Conservation (phyloP, 2,113 vertebrate species). For the Nibea albiflora region DNA sequence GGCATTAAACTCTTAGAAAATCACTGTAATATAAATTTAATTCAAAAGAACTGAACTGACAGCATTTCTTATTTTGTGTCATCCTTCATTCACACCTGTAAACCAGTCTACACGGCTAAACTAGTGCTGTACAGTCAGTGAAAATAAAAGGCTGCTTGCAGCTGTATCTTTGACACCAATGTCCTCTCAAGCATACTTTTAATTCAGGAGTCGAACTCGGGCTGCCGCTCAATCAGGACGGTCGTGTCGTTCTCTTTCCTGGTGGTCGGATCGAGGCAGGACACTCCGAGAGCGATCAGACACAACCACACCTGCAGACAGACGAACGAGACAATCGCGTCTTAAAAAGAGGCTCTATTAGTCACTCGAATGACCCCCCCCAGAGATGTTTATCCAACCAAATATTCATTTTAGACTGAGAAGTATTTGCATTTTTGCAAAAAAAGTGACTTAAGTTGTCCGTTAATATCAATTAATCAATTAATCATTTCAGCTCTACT, state of each 20-base stretch:
- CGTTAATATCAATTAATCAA: too few species aligned
- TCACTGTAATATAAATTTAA: too few species aligned
- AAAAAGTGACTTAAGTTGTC: not conserved
- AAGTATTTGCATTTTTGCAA: not conserved
- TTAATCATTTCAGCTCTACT: not conserved
- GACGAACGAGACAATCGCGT: not conserved
- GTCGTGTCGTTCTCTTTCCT: slow-evolving; percentile 82
- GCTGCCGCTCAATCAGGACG: slow-evolving; percentile 79
- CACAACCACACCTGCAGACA: slow-evolving; percentile 87
- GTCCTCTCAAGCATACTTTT: not conserved
- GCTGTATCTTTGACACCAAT: slow-evolving; percentile 4
- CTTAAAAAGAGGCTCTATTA: too few species aligned
- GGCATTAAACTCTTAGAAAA: too few species aligned
- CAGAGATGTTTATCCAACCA: not conserved
- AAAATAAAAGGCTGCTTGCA: not conserved
- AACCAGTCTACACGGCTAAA: too few species aligned
- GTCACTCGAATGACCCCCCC: not conserved
- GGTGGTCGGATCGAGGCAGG: slow-evolving; percentile 82
- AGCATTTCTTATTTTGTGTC: too few species aligned
- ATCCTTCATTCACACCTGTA: too few species aligned
- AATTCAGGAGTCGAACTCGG: slow-evolving; percentile 64
- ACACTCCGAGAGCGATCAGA: slow-evolving; percentile 87
- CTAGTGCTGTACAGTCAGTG: not conserved
- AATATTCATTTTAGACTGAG: not conserved
- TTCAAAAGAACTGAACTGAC: too few species aligned